phyloP scores from a whole-genome alignment of 2,888 invertebrate species.

The Drosophila yooni region DNA sequence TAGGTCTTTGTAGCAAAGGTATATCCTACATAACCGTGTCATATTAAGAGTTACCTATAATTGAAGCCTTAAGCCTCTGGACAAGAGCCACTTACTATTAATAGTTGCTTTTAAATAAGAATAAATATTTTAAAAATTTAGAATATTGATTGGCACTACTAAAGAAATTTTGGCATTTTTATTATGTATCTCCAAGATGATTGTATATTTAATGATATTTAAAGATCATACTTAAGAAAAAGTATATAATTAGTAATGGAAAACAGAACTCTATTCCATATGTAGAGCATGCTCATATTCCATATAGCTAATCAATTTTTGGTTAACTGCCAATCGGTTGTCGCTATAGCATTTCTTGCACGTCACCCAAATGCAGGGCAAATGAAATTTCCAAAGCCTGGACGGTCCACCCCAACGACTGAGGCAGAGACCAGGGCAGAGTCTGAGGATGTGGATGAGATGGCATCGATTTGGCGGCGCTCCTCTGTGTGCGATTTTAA shows the following conservation, averaged over 20 bases:
- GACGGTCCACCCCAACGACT: constrained; percentile 54
- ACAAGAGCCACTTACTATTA: too few relatives aligned
- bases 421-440: not conserved
- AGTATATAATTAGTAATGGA: rapidly evolving
- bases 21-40: constrained; percentile 13
- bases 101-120: not conserved
- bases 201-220: not conserved
- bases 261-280: rapidly evolving
- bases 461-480: constrained; percentile 72
- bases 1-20: not conserved
- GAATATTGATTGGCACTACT: not conserved
- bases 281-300: constrained; percentile 12
- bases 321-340: constrained; percentile 20
- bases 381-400: constrained; percentile 24
- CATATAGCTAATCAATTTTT: not conserved
- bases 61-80: not conserved
- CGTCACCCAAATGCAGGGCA: constrained; percentile 40
- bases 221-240: not conserved
- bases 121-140: not conserved
- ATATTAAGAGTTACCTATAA: not conserved
- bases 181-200: not conserved
- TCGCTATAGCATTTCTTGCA: constrained; percentile 28
- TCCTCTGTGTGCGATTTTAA: constrained; percentile 64
- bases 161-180: not conserved
- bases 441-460: constrained; percentile 35